phyloP scores from a whole-genome alignment of 2,113 vertebrate genomes.

The Passerina amoena region DNA sequence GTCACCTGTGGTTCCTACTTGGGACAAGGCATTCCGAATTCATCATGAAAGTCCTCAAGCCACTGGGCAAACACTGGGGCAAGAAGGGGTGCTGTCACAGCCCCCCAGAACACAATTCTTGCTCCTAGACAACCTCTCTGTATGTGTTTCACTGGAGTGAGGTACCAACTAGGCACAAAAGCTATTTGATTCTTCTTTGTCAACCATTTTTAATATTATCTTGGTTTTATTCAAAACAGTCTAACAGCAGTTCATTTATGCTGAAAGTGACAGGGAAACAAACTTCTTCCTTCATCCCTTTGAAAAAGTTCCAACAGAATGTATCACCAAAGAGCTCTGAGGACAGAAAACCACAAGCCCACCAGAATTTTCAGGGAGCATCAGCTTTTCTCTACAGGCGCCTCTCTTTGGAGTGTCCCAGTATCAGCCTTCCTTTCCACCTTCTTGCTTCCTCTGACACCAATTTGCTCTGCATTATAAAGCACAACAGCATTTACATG shows the following conservation, averaged over 20 bases:
- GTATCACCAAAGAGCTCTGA: neutral
- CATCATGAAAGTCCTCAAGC: neutral
- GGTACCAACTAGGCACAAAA: neutral
- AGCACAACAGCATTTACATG: neutral
- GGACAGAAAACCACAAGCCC: neutral
- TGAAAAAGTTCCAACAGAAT: neutral
- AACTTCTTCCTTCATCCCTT: neutral
- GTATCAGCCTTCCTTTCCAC: neutral
- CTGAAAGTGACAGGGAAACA: neutral
- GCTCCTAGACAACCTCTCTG: neutral
- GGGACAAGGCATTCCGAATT: neutral
- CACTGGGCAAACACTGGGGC: neutral
- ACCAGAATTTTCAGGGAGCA: neutral
- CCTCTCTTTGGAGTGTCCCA: neutral
- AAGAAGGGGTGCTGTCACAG: neutral
- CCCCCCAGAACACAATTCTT: neutral
- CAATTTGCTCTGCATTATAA: neutral
- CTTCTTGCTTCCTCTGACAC: neutral
- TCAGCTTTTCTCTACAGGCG: neutral
- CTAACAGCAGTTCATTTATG: neutral
- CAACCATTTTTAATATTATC: neutral
- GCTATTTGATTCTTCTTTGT: neutral
- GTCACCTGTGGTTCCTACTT: neutral
- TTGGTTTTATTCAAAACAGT: neutral
- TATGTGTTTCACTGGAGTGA: neutral